Evolutionary conservation across 1,140 invertebrate genomes (phyloP), one percentile per base, ranked within the genome.

Genomic region (Diabrotica virgifera): DNA sequence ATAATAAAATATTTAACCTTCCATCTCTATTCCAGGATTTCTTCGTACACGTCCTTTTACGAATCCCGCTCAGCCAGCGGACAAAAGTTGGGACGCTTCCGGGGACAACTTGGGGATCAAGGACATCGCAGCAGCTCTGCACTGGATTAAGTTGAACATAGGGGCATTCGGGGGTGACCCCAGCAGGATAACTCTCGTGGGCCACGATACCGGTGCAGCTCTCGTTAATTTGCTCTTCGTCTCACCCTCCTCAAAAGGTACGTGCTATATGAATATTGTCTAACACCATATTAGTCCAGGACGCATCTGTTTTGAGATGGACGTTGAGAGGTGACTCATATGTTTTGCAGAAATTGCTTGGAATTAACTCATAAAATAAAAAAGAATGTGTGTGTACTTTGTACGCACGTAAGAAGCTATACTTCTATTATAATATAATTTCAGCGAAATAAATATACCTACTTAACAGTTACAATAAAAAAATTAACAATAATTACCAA

Each of bases 201-300:
- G 93, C 5, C 92, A 95, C 76, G 90, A 90, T 53, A 89, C 90
- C 3, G 94, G 92, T 5, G 94, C 94, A 4, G 90, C 91, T 2
- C 82, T 94, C 12, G 91, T 89, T 60, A 94, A 94, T 80, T 82
- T 94, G n/a, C 81, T 95, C 52, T 85, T 94, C 66, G 82, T 94
- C 60, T 85, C 90, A 51, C 89, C 90, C 0, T 84, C 85, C 46
- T 86, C 87, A 12, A 88, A 88, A 83, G 87, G 87, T 88, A 35
- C 24, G 24, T 24, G 24, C 1, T 24, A 24, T 24, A 24, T 24
- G 4, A 4, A 24, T 24, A 24, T 24, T 24, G 24, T 24, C 24
- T 24, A 24, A 24, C n/a, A n/a, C n/a, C n/a, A n/a, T n/a, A n/a
- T n/a, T n/a, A n/a, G n/a, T n/a, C n/a, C n/a, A n/a, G n/a, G n/a